Evolutionary conservation across 2,888 invertebrate species (phyloP).

Genomic region (Pseudanteris insignis): DNA sequence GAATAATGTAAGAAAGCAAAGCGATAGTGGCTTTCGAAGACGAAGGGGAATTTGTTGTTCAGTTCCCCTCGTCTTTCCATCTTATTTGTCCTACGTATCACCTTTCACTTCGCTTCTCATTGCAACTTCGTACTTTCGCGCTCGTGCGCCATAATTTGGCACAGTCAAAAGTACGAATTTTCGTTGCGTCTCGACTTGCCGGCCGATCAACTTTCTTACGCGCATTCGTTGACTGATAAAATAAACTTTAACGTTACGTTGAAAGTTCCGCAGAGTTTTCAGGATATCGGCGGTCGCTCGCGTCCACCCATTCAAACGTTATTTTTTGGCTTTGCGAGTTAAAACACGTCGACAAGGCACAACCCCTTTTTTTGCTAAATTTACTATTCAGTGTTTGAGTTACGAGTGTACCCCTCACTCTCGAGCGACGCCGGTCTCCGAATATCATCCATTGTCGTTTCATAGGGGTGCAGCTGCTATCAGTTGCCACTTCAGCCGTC

Average conservation of each 20-base stretch:
- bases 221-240: neutral
- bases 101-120: constrained; percentile 29
- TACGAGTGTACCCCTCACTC: constrained; percentile 19
- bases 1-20: constrained; percentile 50
- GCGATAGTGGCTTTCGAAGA: constrained; percentile 44
- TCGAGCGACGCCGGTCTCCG: constrained; percentile 13
- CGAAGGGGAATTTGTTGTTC: constrained; percentile 32
- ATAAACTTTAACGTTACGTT: neutral
- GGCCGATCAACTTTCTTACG: neutral
- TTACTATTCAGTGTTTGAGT: constrained; percentile 41
- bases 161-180: constrained; percentile 5
- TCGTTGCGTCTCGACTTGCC: neutral
- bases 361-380: constrained; percentile 49
- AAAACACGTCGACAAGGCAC: constrained; percentile 17
- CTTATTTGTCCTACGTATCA: constrained; percentile 27
- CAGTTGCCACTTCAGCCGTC: constrained; percentile 48
- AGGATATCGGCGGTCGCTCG: too few relatives aligned
- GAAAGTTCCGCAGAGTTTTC: neutral
- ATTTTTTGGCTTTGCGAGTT: constrained; percentile 8
- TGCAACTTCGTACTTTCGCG: constrained; percentile 33
- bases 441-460: constrained; percentile 49
- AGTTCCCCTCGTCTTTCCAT: constrained; percentile 25
- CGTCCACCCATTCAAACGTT: too few relatives aligned
- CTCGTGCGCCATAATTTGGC: neutral
- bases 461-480: constrained; percentile 55